Evolutionary conservation across 2,888 invertebrate species (phyloP).

Genomic region (Cantharis nigra): DNA sequence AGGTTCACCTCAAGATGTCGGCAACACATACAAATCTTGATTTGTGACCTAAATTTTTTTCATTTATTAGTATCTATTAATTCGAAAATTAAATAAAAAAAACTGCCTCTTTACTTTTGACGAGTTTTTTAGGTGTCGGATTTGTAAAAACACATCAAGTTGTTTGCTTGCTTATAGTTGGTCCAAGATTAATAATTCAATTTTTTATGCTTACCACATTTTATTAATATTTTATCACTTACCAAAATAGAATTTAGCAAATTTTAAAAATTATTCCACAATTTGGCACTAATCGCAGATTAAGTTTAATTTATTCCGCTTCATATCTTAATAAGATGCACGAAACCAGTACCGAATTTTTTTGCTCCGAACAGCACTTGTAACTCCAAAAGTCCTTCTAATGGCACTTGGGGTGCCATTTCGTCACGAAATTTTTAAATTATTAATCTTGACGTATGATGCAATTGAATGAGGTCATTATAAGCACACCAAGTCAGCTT

Average conservation of each 20-base stretch:
- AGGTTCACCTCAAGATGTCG: slow-evolving; percentile 30
- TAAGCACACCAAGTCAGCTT: neutral
- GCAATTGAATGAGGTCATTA: slow-evolving; percentile 10
- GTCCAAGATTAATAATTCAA: neutral
- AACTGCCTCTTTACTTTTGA: neutral
- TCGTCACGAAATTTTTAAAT: neutral
- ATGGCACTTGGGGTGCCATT: neutral
- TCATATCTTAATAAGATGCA: neutral
- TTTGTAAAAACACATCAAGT: neutral
- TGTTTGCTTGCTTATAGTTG: neutral
- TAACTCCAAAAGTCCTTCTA: no score
- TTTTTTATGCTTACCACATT: neutral
- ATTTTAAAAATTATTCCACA: slow-evolving; percentile 1
- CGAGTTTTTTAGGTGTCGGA: neutral
- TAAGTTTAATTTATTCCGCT: neutral
- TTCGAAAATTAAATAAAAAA: slow-evolving; percentile 7
- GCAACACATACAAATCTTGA: slow-evolving; percentile 25
- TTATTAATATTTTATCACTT: neutral
- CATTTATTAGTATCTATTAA: slow-evolving; percentile 7
- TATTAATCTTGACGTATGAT: neutral
- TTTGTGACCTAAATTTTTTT: slow-evolving; percentile 27
- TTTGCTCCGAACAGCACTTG: neutral
- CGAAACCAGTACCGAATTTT: neutral
- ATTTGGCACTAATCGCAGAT: neutral
- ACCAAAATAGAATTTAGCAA: neutral